Evolutionary conservation across 1,140 invertebrate species (phyloP).

Genomic region (Caenorhabditis inopinata): DNA sequence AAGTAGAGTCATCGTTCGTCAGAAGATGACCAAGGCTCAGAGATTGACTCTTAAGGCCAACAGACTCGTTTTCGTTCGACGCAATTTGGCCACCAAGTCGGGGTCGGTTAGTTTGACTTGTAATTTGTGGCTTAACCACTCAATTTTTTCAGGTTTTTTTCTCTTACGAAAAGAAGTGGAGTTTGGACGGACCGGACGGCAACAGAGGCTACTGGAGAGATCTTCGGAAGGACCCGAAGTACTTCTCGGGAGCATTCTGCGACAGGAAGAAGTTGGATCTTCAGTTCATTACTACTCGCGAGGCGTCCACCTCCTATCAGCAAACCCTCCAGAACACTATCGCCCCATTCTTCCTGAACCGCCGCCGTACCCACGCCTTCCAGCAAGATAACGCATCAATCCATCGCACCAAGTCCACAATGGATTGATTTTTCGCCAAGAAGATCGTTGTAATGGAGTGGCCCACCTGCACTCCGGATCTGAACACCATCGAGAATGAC

Average conservation of each 20-base stretch:
- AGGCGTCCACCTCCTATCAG: slow-evolving; percentile 37
- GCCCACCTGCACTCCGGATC: too few species aligned
- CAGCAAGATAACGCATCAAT: slow-evolving; percentile 67
- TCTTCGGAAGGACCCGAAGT: slow-evolving; percentile 51
- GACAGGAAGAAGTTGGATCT: too few species aligned
- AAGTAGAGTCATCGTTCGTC: not conserved
- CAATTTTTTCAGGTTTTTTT: slow-evolving; percentile 44
- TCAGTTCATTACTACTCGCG: too few species aligned
- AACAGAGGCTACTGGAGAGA: slow-evolving; percentile 54
- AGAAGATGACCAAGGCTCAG: not conserved
- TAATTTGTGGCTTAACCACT: too few species aligned
- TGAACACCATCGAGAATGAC: too few species aligned
- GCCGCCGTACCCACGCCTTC: slow-evolving; percentile 46
- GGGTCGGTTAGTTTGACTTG: slow-evolving; percentile 8
- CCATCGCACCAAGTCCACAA: slow-evolving; percentile 53
- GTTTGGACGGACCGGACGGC: slow-evolving; percentile 58
- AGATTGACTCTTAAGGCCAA: not conserved
- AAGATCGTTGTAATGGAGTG: too few species aligned
- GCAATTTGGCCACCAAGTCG: slow-evolving; percentile 16
- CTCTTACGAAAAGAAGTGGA: slow-evolving; percentile 60
- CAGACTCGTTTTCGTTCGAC: not conserved
- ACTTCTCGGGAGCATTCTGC: too few species aligned
- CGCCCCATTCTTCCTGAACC: slow-evolving; percentile 43
- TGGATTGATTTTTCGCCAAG: too few species aligned
- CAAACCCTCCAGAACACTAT: not conserved